A percentile compares a stretch with the other conserved stretches of the same genome.
Conservation (phyloP, 2,888 invertebrate genomes). For the Conistra vaccinii region DNA sequence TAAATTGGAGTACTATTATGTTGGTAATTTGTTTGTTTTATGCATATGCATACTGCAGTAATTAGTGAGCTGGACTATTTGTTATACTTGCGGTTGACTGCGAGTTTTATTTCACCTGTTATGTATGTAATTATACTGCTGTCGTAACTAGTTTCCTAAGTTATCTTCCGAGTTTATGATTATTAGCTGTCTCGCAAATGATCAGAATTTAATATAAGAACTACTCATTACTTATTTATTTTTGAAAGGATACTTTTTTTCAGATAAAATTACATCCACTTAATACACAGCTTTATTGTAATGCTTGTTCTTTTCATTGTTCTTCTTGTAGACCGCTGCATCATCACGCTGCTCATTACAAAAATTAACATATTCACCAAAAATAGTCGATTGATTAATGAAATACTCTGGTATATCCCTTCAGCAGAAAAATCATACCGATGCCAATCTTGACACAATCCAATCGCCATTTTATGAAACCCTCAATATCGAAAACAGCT, state of each 20-base stretch:
- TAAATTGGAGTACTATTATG: constrained; percentile 17
- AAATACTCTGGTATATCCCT: not conserved
- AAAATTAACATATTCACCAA: not conserved
- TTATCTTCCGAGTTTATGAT: not conserved
- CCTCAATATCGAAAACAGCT: constrained; percentile 27
- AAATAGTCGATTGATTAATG: too few species aligned
- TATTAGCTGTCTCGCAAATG: not conserved
- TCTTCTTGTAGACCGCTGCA: not conserved
- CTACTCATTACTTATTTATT: too few species aligned
- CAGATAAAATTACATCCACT: too few species aligned
- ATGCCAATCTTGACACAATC: not conserved
- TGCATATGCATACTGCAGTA: constrained; percentile 23
- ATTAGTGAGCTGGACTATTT: constrained; percentile 31
- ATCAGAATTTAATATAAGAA: too few species aligned
- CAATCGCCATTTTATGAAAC: not conserved
- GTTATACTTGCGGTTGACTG: not conserved
- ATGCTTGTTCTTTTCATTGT: not conserved
- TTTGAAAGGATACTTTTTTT: too few species aligned
- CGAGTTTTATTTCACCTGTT: constrained; percentile 3
- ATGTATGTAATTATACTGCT: not conserved
- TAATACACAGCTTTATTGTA: too few species aligned
- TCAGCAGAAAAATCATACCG: not conserved
- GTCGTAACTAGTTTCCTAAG: not conserved
- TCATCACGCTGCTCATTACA: too few species aligned
- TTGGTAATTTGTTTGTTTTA: constrained; percentile 32